Evolutionary conservation across 2,797 vertebrate species (phyloP).

Genomic region (Lagocephalus sceleratus): DNA sequence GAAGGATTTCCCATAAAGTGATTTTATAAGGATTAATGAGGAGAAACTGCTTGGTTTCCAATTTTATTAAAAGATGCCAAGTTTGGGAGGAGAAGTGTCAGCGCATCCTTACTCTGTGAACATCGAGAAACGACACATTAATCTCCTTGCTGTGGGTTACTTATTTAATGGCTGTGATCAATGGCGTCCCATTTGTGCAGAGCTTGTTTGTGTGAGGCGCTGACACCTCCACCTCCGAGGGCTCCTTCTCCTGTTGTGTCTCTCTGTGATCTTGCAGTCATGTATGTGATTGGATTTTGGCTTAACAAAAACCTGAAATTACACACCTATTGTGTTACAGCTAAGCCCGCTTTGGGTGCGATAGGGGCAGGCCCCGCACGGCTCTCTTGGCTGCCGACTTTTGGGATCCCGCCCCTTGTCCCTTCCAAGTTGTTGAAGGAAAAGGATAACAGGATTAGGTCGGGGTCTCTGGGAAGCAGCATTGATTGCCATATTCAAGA

Average conservation of each 20-base stretch:
- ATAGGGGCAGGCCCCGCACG: conserved; percentile 80
- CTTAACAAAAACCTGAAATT: conserved; percentile 99
- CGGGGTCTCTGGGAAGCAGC: conserved; percentile 79
- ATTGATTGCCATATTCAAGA: conserved; percentile 79
- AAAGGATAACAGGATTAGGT: conserved; percentile 94
- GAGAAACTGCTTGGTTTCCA: conserved; percentile 12
- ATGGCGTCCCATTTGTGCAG: conserved; percentile 40
- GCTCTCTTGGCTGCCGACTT: conserved; percentile 83
- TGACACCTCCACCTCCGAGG: conserved; percentile 73
- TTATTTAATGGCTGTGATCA: conserved; percentile 58
- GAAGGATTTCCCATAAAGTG: conserved; percentile 2
- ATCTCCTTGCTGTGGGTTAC: conserved; percentile 47
- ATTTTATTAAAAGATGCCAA: conserved; percentile 25
- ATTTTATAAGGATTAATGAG: conserved; percentile 5
- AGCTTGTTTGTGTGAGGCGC: conserved; percentile 85
- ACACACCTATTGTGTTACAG: conserved; percentile 96
- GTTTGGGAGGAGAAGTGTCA: conserved; percentile 38
- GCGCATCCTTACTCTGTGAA: conserved; percentile 19
- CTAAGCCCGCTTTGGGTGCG: conserved; percentile 89
- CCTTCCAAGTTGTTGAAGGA: conserved; percentile 82
- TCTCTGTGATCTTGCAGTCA: conserved; percentile 96
- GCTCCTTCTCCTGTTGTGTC: conserved; percentile 84
- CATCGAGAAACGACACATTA: conserved; percentile 42
- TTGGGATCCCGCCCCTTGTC: conserved; percentile 79
- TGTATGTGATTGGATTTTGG: conserved; percentile 99